A percentile compares a stretch with the other conserved stretches of the same genome.
phyloP scores from a whole-genome alignment of 2,888 invertebrate species.

The Colostygia pectinataria region DNA sequence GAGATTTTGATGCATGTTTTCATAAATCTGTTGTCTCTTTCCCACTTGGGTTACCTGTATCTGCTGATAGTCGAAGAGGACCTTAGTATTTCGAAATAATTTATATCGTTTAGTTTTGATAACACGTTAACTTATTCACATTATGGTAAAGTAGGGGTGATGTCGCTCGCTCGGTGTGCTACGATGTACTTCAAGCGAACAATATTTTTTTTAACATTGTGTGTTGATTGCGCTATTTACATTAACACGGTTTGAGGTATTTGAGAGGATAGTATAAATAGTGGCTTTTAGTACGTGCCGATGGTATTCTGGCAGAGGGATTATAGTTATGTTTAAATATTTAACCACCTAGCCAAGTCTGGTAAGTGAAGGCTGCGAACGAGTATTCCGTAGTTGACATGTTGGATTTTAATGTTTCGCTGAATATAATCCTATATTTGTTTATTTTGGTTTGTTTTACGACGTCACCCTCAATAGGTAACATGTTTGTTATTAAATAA shows the following conservation, averaged over 20 bases:
- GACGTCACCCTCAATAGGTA: conserved; percentile 36
- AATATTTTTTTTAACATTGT: conserved; percentile 61
- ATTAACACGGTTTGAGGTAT: conserved; percentile 75
- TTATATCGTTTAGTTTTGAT: conserved; percentile 53
- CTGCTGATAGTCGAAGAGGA: background rate
- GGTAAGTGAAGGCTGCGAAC: conserved; percentile 55
- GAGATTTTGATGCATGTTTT: background rate
- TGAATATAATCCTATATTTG: conserved; percentile 83
- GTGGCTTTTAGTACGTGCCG: conserved; percentile 68
- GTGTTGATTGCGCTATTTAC: conserved; percentile 69
- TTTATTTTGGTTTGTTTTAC: conserved; percentile 77
- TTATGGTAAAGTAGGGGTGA: conserved; percentile 27
- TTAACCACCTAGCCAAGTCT: conserved; percentile 46
- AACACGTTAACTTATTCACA: conserved; percentile 39
- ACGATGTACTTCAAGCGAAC: conserved; percentile 38
- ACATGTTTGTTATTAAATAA: too few species aligned
- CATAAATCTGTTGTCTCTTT: background rate
- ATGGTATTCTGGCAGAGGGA: conserved; percentile 69
- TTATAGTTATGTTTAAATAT: conserved; percentile 62
- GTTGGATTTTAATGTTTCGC: conserved; percentile 79
- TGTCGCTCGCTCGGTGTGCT: conserved; percentile 27
- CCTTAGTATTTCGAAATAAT: conserved; percentile 58
- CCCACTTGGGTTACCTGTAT: background rate
- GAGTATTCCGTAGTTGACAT: conserved; percentile 64
- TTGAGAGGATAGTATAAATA: conserved; percentile 65